Conservation (phyloP, 2,113 vertebrate genomes). For the Chloropsis cyanopogon region DNA sequence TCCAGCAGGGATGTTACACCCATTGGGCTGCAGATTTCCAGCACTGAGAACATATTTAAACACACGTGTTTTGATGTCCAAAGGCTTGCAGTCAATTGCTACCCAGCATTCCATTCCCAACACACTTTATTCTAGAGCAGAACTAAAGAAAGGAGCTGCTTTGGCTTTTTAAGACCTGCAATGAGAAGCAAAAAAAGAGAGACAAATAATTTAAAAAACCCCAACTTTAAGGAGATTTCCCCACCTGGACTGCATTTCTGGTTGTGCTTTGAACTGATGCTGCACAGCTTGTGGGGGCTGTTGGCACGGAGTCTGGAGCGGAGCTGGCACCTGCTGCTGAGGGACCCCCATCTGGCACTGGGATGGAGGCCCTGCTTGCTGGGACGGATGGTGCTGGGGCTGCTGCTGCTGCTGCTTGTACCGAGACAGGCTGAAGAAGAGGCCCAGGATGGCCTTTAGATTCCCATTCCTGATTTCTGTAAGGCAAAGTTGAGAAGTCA, state of each 20-base stretch:
- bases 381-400: slow-evolving; percentile 68
- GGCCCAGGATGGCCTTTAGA: slow-evolving; percentile 96
- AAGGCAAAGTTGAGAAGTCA: slow-evolving; percentile 58
- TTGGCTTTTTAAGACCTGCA: not conserved
- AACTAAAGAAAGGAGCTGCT: not conserved
- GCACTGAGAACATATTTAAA: not conserved
- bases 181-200: not conserved
- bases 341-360: slow-evolving; percentile 68
- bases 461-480: slow-evolving; percentile 98
- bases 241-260: slow-evolving; percentile 98
- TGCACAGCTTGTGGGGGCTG: slow-evolving; percentile 68
- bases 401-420: slow-evolving; percentile 96
- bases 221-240: not conserved
- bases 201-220: fast-evolving
- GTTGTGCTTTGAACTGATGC: slow-evolving; percentile 81
- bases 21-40: not conserved
- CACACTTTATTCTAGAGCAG: not conserved
- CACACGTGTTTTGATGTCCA: not conserved
- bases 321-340: slow-evolving; percentile 62
- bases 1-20: not conserved
- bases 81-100: not conserved
- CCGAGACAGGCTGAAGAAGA: slow-evolving; percentile 97
- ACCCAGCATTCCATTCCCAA: not conserved
- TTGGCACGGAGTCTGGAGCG: slow-evolving; percentile 72
- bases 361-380: slow-evolving; percentile 53